Base-by-base conservation (phyloP, 1,140 invertebrate genomes). In the Chlorops oryzae region DNA sequence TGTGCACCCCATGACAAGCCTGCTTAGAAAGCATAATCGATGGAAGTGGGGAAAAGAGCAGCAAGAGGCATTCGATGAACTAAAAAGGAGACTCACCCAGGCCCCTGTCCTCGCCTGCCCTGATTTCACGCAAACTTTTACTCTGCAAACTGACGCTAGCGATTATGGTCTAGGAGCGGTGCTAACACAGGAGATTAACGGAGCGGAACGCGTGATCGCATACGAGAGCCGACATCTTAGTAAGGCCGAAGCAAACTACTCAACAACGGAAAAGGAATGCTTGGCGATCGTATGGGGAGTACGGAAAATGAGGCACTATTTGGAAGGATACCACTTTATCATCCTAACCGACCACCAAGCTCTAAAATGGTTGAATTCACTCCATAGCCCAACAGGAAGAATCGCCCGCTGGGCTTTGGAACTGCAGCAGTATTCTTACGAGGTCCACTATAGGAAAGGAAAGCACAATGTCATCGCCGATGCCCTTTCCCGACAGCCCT, bases 361-460 rank as follows among this genome's bases (percentile, higher is more conserved):
- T 1, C 46, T 75, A 4, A 57, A 54, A 24, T 77, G 63, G 58
- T 50, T 77, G 5, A 48, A 62, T 18, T 46, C 59, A 5, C 50
- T 69, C 0, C 68, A 69, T 38, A 54, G 65, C 32, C 63, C 43
- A 28, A 21, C 44, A 10, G 51, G 47, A 12, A 13, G 56, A 47
- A 44, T 62, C 17, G 47, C 59, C 28, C 15, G 58, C n/a, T 62
- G 58, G 55, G 44, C 47, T 10, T 10, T 58, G 1, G 49, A 52
- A 37, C 23, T 62, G 1, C 49, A 58, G 37, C 47, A 54, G 28
- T 58, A n/a, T n/a, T n/a, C n/a, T n/a, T n/a, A n/a, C n/a, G n/a
- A n/a, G n/a, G n/a, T n/a, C n/a, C n/a, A n/a, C n/a, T n/a, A n/a
- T n/a, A n/a, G n/a, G n/a, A n/a, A n/a, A n/a, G n/a, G n/a, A n/a